phyloP scores from a whole-genome alignment of 35 echinoderm and acorn worm genomes.

The Diadema setosum region DNA sequence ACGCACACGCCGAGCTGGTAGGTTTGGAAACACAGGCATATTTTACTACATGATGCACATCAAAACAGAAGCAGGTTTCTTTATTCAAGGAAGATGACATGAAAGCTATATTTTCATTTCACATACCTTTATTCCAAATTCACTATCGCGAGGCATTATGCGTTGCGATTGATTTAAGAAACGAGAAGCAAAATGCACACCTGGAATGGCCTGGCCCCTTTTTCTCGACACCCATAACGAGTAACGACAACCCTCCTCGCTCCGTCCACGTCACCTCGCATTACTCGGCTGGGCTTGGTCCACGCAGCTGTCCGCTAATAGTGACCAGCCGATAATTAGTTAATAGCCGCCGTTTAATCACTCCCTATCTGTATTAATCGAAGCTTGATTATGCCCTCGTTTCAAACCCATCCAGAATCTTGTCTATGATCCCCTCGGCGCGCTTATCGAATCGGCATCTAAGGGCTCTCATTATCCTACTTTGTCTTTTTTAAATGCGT shows the following conservation, averaged over 20 bases:
- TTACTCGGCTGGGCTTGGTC: background rate
- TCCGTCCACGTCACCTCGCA: background rate
- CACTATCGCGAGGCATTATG: too few relatives aligned
- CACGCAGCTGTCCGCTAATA: background rate
- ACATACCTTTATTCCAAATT: too few relatives aligned
- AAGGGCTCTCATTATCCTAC: background rate
- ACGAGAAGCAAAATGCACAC: background rate
- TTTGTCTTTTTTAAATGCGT: background rate
- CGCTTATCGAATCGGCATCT: background rate
- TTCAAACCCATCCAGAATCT: background rate
- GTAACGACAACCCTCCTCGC: background rate
- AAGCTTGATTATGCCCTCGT: background rate
- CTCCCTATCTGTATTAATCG: background rate
- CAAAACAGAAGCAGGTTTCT: too few relatives aligned
- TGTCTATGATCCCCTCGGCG: background rate
- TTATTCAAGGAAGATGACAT: too few relatives aligned
- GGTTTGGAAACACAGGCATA: too few relatives aligned
- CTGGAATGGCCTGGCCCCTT: background rate
- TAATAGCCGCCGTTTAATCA: background rate
- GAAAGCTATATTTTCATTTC: too few relatives aligned
- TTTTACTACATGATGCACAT: too few relatives aligned
- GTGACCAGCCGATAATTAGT: slow-evolving; percentile 1
- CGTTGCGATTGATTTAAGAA: too few relatives aligned
- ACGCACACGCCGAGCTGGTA: too few relatives aligned
- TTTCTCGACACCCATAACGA: background rate